Percentiles rank a stretch among this genome's conserved stretches.
These are phyloP conservation scores for Hyperopisus bebe DNA, from an alignment of 2,113 vertebrate genomes.

Conservation along the genomic window DNA sequence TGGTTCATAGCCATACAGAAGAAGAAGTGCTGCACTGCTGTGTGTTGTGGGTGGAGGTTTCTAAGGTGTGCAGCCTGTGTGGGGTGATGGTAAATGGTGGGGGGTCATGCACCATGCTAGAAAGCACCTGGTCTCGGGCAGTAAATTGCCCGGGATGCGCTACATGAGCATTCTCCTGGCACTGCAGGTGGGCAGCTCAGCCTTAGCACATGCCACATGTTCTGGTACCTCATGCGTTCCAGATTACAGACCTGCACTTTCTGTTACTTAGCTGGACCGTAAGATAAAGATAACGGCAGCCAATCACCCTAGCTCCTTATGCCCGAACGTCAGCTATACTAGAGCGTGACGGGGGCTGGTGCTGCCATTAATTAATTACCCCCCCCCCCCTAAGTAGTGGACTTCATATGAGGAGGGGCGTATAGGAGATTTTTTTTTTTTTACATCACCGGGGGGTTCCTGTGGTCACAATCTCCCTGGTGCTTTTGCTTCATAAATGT, in stretches of 20 bases:
- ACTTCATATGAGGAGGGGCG: neutral
- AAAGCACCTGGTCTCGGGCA: neutral
- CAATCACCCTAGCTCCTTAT: neutral
- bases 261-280: conserved; percentile 38
- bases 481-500: neutral
- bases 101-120: neutral
- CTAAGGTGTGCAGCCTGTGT: neutral
- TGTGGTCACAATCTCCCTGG: neutral
- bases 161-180: neutral
- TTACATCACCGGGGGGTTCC: neutral
- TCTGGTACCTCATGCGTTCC: neutral
- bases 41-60: neutral
- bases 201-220: neutral
- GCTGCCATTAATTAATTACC: neutral
- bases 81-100: neutral
- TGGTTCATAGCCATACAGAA: neutral
- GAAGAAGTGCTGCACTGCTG: neutral
- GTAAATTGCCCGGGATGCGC: neutral
- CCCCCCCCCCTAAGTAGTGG: neutral
- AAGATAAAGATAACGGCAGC: conserved; percentile 37
- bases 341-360: neutral
- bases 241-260: conserved; percentile 46
- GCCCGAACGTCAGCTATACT: neutral
- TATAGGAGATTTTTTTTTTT: neutral
- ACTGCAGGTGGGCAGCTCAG: too few species aligned